Evolutionary conservation across 30 jellyfish, hydroid and myxozoan species (phyloP).

Genomic region (Aurelia aurita complex sp. Pacific): DNA sequence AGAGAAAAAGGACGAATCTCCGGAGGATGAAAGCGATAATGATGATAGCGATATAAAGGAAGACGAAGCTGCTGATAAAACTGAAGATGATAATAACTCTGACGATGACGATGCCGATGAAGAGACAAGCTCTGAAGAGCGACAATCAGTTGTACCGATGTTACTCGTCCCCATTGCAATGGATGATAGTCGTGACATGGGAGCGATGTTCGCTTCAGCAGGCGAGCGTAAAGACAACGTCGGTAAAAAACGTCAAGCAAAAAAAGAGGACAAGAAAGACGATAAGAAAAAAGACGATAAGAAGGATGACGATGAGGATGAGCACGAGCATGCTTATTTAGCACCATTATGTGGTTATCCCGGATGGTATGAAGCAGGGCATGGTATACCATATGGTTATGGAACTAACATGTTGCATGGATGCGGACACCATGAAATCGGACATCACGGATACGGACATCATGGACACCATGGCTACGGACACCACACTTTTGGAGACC

Average conservation of each 20-base stretch:
- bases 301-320: constrained; percentile 39
- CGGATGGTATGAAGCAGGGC: constrained; percentile 76
- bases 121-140: constrained; percentile 4
- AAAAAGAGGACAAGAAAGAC: constrained; percentile 24
- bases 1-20: background rate
- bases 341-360: constrained; percentile 73
- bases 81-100: constrained; percentile 1
- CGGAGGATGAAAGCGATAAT: background rate
- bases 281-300: constrained; percentile 17
- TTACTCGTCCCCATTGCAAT: constrained; percentile 31
- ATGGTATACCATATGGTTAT: constrained; percentile 67
- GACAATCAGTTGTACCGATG: constrained; percentile 52
- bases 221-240: constrained; percentile 55
- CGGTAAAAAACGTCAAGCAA: constrained; percentile 34
- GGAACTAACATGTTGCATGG: constrained; percentile 42
- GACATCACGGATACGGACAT: constrained; percentile 41
- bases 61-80: background rate
- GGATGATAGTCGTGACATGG: constrained; percentile 3
- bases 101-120: constrained; percentile 25
- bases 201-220: background rate
- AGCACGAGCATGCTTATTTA: constrained; percentile 50
- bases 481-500: constrained; percentile 16
- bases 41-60: background rate
- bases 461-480: constrained; percentile 21
- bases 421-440: constrained; percentile 21